A percentile compares a stretch with the other conserved stretches of the same genome.
These are phyloP conservation scores for Tribolium castaneum DNA, from an alignment of 1,140 invertebrate genomes.

Conservation along the genomic window DNA sequence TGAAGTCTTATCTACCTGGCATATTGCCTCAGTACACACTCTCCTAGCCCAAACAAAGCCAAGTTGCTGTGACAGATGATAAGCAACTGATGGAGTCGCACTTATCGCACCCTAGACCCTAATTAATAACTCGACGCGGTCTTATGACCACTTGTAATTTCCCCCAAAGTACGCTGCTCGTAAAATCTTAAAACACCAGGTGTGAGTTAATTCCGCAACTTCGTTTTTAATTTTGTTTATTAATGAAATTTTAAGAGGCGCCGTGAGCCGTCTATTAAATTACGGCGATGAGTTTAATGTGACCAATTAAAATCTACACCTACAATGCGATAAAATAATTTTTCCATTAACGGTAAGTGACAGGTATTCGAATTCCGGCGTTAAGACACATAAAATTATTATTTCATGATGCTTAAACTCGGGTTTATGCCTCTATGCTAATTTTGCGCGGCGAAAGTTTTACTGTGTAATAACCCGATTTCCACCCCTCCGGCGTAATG, in stretches of 20 bases:
- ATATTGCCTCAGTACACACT: conserved; percentile 23
- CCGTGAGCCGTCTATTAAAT: neutral
- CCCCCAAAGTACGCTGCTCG: neutral
- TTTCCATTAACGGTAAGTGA: neutral
- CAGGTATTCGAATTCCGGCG: neutral
- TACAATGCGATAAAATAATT: neutral
- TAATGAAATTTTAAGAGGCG: neutral
- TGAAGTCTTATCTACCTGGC: conserved; percentile 41
- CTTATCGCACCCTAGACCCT: conserved; percentile 4
- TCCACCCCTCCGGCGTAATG: too few relatives aligned
- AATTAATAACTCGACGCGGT: conserved; percentile 20
- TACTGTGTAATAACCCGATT: neutral
- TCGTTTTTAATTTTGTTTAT: neutral
- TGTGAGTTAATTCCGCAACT: neutral
- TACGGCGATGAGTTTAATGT: neutral
- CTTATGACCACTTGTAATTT: neutral
- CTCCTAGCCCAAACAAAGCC: conserved; percentile 30
- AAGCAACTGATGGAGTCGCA: conserved; percentile 29
- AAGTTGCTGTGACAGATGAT: conserved; percentile 34
- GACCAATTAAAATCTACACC: neutral
- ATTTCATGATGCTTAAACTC: neutral
- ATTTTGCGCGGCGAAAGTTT: neutral
- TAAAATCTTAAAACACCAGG: neutral
- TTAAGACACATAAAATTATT: neutral
- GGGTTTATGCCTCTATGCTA: neutral